Evolutionary conservation across 2,888 invertebrate genomes (phyloP).

Genomic region (Luperina nickerlii): DNA sequence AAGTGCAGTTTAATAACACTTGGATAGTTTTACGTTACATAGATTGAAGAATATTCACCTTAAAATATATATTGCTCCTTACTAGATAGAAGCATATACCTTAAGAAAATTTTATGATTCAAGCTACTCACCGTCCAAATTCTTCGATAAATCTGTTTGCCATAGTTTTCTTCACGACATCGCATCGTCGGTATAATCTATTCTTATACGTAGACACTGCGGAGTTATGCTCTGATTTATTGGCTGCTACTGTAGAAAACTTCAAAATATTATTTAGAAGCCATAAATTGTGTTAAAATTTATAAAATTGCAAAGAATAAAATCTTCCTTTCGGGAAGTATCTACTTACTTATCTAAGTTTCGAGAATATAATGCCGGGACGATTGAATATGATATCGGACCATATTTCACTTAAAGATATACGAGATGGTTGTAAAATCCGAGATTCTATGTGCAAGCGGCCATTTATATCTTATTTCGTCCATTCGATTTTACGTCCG

Average conservation of each 20-base stretch:
- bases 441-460: conserved; percentile 80
- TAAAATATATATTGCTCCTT: conserved; percentile 43
- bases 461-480: conserved; percentile 84
- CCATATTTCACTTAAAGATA: conserved; percentile 82
- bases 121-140: conserved; percentile 48
- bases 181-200: conserved; percentile 47
- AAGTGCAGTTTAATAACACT: conserved; percentile 65
- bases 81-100: conserved; percentile 37
- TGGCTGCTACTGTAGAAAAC: conserved; percentile 66
- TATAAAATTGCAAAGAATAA: conserved; percentile 65
- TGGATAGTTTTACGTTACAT: conserved; percentile 57
- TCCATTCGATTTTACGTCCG: conserved; percentile 82
- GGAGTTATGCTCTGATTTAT: conserved; percentile 68
- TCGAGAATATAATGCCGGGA: conserved; percentile 71
- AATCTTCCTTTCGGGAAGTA: conserved; percentile 62
- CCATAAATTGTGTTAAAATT: conserved; percentile 69
- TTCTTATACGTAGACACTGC: conserved; percentile 41
- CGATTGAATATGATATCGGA: conserved; percentile 79
- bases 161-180: conserved; percentile 49
- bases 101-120: conserved; percentile 52
- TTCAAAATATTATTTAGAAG: conserved; percentile 70
- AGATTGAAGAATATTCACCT: conserved; percentile 52
- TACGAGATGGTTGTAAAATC: conserved; percentile 82
- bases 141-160: conserved; percentile 58
- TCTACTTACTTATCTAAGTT: conserved; percentile 67